Evolutionary conservation across 2,797 vertebrate species (phyloP), one percentile per base, ranked within the genome.

Genomic region (Bradypus variegatus): DNA sequence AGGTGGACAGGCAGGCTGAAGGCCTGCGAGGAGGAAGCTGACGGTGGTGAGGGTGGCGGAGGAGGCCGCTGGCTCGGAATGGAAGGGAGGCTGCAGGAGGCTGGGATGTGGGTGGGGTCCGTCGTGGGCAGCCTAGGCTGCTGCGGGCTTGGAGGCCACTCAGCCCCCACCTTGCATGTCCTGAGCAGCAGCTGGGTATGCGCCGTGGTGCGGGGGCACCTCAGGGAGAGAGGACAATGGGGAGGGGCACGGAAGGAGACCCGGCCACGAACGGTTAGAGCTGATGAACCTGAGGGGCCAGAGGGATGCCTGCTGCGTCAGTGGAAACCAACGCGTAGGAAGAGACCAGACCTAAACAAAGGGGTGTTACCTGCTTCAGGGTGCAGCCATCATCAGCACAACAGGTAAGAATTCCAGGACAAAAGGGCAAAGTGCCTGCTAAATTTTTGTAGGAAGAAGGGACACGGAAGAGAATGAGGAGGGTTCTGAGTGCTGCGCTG

Each of bases 221-320:
- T 11, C 62, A 64, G 27, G 29, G 27, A 62, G 50, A 62, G 10
- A 64, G 29, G 27, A 29, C 11, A 64, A 64, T 18, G 19, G 19
- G 55, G 29, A 18, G 25, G 62, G 31, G 33, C n/a, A 33, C 14
- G 3, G 27, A 72, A 38, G n/a, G n/a, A 67, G 11, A 27, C 7
- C 7, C 38, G 33, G 25, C 62, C 6, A n/a, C 29, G 3, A 3
- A 10, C 1, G 10, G 70, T 10, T 4, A 55, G 64, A 18, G 23
- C 21, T 0, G 11, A 65, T 0, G 2, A 55, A 6, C 23, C 2
- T 14, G 18, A 64, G 33, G 45, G 11, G 10, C n/a, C 2, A 2
- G 38, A 8, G 21, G 62, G 27, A 45, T 1, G 9, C 45, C 23
- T 11, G 7, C 38, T 38, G 27, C 10, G 14, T 41, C 23, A 5